A percentile compares a stretch with the other conserved stretches of the same genome.
Conservation (phyloP, 2,888 invertebrate species). For the Cosmia trapezina region DNA sequence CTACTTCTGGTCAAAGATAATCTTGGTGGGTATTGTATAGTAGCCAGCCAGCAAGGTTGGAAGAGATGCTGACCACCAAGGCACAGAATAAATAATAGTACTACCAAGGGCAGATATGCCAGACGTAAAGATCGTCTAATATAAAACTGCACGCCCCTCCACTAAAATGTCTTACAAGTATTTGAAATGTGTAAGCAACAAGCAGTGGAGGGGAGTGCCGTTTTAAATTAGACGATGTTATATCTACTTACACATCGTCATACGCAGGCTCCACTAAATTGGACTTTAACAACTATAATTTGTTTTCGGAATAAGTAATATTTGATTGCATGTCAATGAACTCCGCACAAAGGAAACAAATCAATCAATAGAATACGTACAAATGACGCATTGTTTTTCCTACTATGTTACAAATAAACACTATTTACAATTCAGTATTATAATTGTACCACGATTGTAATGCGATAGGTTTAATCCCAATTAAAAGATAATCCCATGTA, state of each 20-base stretch:
- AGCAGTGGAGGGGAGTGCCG: too few species aligned
- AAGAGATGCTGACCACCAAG: too few species aligned
- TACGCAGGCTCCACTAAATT: neutral
- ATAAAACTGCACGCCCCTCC: too few species aligned
- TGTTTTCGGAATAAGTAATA: neutral
- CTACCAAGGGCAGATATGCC: too few species aligned
- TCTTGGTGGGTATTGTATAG: too few species aligned
- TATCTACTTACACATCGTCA: neutral
- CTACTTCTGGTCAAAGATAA: too few species aligned
- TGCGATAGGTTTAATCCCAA: neutral
- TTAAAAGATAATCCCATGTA: neutral
- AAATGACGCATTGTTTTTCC: constrained; percentile 29
- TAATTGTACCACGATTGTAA: constrained; percentile 2
- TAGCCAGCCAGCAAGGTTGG: too few species aligned
- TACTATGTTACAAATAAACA: constrained; percentile 1
- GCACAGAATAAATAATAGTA: too few species aligned
- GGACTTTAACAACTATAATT: neutral
- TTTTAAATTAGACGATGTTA: too few species aligned
- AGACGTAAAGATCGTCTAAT: too few species aligned
- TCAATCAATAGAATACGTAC: constrained; percentile 40
- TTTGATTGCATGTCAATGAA: constrained; percentile 30
- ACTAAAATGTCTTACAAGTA: too few species aligned
- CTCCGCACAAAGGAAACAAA: constrained; percentile 35
- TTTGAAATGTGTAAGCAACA: too few species aligned
- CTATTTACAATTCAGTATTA: constrained; percentile 1